Evolutionary conservation across 1,140 invertebrate species (phyloP), one percentile per base, ranked within the genome.

Genomic region (Diprion similis): DNA sequence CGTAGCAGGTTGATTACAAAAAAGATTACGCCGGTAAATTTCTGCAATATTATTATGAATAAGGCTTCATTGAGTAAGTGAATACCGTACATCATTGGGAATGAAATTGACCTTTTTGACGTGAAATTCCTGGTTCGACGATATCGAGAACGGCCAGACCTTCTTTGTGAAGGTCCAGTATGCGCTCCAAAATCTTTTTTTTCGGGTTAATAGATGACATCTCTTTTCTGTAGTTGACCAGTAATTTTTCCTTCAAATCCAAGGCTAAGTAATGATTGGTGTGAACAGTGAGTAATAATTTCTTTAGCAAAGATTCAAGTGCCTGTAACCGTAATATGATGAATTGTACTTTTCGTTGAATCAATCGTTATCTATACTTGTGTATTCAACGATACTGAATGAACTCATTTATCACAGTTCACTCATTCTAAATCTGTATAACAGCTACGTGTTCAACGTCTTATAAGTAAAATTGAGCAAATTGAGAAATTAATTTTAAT

Each of bases 41-140:
- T 37, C 24, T 37, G 6, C 24, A 37, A 37, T 37, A 37, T 37
- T 37, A 37, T 37, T 37, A 37, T 37, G 24, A 37, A 37, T 37
- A 37, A 69, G 46, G 15, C 17, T 66, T 10, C 19, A 1, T 24
- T 68, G 73, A 17, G 45, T 17, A 37, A 37, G 45, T 66, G 11
- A n/a, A 66, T 48, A n/a, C 65, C 65, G 10, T 18, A 51, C 66
- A 48, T 70, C 68, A 45, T 70, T 71, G 6, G 24, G 6, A 37
- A 24, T 64, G 71, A 68, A 68, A 72, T 68, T 73, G 81, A 92
- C 93, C 93, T 89, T 91, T 91, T 0, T 92, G 85, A 70, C 94
- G 89, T 11, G 93, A 94, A 79, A 95, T 91, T 51, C 94, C 94
- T 0, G 94, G 94, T 46, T 93, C 92, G 10, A 95, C 81, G 46